phyloP scores from a whole-genome alignment of 2,113 vertebrate genomes.

The Tamias sibiricus region DNA sequence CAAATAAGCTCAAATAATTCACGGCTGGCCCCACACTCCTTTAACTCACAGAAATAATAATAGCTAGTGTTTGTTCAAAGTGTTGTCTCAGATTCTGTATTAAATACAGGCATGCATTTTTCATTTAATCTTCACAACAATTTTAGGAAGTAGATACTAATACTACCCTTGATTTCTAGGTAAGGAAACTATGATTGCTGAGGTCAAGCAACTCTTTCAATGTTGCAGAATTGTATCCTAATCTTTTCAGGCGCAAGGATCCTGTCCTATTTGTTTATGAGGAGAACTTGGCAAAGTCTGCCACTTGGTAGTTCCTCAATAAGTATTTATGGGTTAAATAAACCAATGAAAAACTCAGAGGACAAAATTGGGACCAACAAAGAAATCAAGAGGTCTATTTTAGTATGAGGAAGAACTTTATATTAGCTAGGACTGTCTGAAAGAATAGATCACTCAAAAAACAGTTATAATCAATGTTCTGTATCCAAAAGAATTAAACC shows the following conservation, averaged over 20 bases:
- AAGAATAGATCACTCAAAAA: neutral
- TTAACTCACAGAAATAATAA: neutral
- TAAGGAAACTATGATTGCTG: neutral
- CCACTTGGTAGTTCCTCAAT: neutral
- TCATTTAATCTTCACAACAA: conserved; percentile 35
- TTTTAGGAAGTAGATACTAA: neutral
- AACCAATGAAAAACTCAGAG: conserved; percentile 7
- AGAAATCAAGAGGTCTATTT: neutral
- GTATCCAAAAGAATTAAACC: neutral
- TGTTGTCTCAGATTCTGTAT: neutral
- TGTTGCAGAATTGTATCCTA: conserved; percentile 2
- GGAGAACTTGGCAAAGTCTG: neutral
- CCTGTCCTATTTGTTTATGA: neutral
- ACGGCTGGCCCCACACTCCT: neutral
- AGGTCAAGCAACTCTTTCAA: conserved; percentile 20
- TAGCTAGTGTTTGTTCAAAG: conserved; percentile 15
- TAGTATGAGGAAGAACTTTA: neutral
- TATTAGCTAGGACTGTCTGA: neutral
- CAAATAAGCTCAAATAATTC: too few relatives aligned
- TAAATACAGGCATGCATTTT: neutral
- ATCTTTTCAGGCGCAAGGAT: neutral
- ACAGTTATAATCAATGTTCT: neutral
- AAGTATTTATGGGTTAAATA: conserved; percentile 17
- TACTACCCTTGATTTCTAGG: neutral
- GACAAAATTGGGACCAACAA: conserved; percentile 21